These are phyloP conservation scores for Drosophila athabasca DNA, from an alignment of 1,140 invertebrate species.

Conservation along the genomic window DNA sequence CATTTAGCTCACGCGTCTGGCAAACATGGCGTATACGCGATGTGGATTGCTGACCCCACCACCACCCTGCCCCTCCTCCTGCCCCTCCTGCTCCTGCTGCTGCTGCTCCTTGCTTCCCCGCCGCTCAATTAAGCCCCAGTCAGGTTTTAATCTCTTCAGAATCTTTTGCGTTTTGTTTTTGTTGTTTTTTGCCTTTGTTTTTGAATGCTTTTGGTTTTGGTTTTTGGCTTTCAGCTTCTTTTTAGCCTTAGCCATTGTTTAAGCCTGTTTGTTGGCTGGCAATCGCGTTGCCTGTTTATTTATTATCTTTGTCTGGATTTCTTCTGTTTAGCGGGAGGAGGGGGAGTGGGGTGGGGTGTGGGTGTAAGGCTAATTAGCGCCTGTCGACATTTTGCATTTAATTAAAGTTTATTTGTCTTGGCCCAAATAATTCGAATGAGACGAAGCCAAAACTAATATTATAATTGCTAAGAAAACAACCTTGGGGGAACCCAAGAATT, in stretches of 20 bases:
- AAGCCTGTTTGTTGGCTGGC: constrained; percentile 34
- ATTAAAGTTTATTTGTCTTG: constrained; percentile 57
- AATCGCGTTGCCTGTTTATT: constrained; percentile 7
- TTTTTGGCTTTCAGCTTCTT: constrained; percentile 26
- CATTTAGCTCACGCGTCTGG: constrained; percentile 62
- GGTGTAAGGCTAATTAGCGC: constrained; percentile 65
- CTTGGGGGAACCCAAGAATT: not conserved
- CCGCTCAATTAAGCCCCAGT: constrained; percentile 70
- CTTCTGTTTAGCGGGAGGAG: constrained; percentile 9
- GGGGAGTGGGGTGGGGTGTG: not conserved
- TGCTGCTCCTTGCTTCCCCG: constrained; percentile 8
- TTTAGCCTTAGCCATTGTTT: constrained; percentile 54
- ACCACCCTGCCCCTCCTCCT: not conserved
- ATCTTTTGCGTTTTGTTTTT: constrained; percentile 22
- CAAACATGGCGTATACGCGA: constrained; percentile 55
- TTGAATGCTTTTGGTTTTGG: constrained; percentile 30
- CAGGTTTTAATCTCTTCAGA: constrained; percentile 68
- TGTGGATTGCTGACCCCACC: constrained; percentile 14
- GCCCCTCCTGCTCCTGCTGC: not conserved
- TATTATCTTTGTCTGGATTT: constrained; percentile 24
- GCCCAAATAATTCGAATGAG: constrained; percentile 54
- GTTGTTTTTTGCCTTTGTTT: constrained; percentile 44
- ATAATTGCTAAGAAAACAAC: constrained; percentile 67
- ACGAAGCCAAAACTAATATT: constrained; percentile 66
- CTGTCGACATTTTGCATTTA: constrained; percentile 65